Percentiles rank a stretch among this genome's conserved stretches.
phyloP scores from a whole-genome alignment of 2,888 invertebrate genomes.

The Aspidiotus destructor region DNA sequence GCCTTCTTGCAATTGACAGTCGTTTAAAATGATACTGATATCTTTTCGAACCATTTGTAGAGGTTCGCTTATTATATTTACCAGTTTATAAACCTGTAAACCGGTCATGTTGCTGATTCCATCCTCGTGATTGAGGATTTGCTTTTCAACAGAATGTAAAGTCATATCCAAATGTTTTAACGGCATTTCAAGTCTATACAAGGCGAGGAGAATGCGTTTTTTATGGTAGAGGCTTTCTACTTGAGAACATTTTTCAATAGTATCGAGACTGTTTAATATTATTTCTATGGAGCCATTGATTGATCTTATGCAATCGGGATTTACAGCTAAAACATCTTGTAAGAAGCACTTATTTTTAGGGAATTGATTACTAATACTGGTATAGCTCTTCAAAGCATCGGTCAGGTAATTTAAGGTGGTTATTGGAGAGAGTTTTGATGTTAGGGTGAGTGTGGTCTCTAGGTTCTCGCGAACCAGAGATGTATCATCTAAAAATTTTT shows the following conservation, averaged over 20 bases:
- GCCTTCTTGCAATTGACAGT: constrained; percentile 36
- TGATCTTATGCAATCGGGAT: constrained; percentile 32
- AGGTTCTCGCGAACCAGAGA: constrained; percentile 33
- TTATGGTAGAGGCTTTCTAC: constrained; percentile 29
- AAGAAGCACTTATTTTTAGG: constrained; percentile 36
- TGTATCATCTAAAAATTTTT: constrained; percentile 13
- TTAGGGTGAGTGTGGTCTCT: constrained; percentile 37
- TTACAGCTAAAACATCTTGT: constrained; percentile 35
- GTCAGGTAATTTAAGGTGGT: constrained; percentile 38
- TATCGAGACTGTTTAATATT: constrained; percentile 36
- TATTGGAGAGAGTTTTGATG: constrained; percentile 38
- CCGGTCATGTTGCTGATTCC: constrained; percentile 34
- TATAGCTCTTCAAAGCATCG: constrained; percentile 35
- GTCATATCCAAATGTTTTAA: constrained; percentile 7
- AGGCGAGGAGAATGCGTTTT: constrained; percentile 21
- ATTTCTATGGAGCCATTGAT: constrained; percentile 37
- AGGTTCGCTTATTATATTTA: constrained; percentile 37
- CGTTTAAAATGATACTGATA: constrained; percentile 37
- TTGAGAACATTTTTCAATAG: constrained; percentile 35
- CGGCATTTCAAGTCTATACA: constrained; percentile 24
- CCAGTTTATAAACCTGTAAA: constrained; percentile 34
- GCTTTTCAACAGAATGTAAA: constrained; percentile 18
- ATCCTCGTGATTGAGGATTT: not conserved
- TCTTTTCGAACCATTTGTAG: constrained; percentile 38
- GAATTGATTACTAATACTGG: constrained; percentile 35